Evolutionary conservation across 1,140 invertebrate genomes (phyloP), one percentile per base, ranked within the genome.

Genomic region (Eubasilissa regina): DNA sequence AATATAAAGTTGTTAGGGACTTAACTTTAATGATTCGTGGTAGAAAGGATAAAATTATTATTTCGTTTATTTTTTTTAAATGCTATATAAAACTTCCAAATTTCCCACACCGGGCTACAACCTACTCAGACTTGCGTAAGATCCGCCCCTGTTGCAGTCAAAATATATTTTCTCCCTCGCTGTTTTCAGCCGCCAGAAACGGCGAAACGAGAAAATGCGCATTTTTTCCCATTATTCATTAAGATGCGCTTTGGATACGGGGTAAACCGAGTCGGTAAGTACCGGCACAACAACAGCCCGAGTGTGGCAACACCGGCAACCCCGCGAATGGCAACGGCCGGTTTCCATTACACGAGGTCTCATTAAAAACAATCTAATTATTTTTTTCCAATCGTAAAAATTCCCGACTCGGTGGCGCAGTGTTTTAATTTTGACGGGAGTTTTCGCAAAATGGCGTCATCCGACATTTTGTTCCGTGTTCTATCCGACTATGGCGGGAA

Each of bases 311-410:
- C 25, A 3, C 25, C 6, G 15, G 15, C 47, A 10, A 8, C 55
- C 77, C 70, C 60, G 43, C 44, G 56, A 79, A 79, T 75, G 78
- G 45, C 77, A 80, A 77, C 75, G 51, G 75, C 12, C 44, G 76
- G 80, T 72, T 77, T 81, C 73, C 72, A 79, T 81, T 81, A 79
- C 80, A 75, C 73, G 62, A 45, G 48, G 62, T 81, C 80, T 81
- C 80, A 81, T 81, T 81, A 81, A 81, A 81, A 79, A 78, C 64
- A 68, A 47, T 80, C 79, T 77, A 80, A 80, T 75, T 80, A 80
- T 77, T 77, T 77, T 80, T 80, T 80, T 21, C 73, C 60, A 80
- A 75, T 79, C 55, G 68, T 43, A 17, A 58, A 79, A 66, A 66
- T 66, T 53, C 17, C 51, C 17, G 51, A 53, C 19, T 8, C 60